Percentiles rank a stretch among this genome's conserved stretches.
phyloP scores from a whole-genome alignment of 2,888 invertebrate genomes.

The Aelia acuminata region DNA sequence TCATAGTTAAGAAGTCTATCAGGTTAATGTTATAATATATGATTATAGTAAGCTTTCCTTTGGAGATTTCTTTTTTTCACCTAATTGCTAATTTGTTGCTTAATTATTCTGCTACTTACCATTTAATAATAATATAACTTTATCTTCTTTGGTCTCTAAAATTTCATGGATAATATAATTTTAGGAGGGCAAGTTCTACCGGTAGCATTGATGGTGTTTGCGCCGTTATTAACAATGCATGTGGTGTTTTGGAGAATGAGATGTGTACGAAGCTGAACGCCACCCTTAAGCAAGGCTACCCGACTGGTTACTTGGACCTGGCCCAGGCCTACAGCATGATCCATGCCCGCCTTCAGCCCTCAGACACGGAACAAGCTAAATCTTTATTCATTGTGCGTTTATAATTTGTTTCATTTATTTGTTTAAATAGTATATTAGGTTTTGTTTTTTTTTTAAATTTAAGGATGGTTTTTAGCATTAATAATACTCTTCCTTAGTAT shows the following conservation, averaged over 20 bases:
- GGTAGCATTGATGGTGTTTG: constrained; percentile 96
- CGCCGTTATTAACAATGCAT: constrained; percentile 95
- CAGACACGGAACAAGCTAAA: constrained; percentile 83
- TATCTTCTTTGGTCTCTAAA: no score
- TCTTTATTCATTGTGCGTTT: constrained; percentile 81
- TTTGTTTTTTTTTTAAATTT: no score
- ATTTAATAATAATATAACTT: no score
- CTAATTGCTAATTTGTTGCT: no score
- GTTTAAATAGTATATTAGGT: no score
- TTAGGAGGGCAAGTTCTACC: constrained; percentile 88
- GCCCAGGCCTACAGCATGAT: constrained; percentile 88
- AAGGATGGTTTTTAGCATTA: no score
- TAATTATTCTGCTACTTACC: no score
- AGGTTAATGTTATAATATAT: constrained; percentile 72
- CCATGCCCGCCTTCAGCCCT: constrained; percentile 81
- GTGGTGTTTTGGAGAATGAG: constrained; percentile 87
- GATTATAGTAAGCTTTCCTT: neutral
- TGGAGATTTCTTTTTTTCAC: neutral
- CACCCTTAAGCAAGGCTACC: constrained; percentile 84
- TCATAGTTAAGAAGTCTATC: constrained; percentile 95
- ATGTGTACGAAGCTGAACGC: constrained; percentile 81
- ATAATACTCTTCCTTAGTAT: no score
- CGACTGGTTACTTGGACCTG: constrained; percentile 82
- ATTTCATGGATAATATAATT: neutral
- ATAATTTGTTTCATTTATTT: no score